Conservation (phyloP, 1,140 invertebrate genomes). For the Theocolax elegans region DNA sequence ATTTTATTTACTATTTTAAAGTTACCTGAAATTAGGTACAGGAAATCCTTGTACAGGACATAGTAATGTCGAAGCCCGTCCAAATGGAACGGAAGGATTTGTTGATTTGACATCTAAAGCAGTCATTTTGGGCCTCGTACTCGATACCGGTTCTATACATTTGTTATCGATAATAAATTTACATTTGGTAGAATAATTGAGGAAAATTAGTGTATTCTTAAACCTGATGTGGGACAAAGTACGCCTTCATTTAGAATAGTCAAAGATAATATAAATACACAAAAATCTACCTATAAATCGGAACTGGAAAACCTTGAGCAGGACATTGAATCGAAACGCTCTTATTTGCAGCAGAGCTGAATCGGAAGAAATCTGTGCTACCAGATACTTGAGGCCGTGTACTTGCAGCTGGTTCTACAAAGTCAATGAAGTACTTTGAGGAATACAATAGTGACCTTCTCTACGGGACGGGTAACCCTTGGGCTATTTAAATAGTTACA, state of each 20-base stretch:
- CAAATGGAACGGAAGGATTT: conserved; percentile 53
- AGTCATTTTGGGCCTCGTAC: conserved; percentile 68
- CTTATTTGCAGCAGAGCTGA: conserved; percentile 50
- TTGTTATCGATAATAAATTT: conserved; percentile 4
- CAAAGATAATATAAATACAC: conserved; percentile 63
- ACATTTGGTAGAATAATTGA: conserved; percentile 15
- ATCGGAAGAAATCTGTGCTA: conserved; percentile 59
- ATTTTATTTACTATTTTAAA: neutral
- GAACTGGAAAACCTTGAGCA: conserved; percentile 72
- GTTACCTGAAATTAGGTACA: conserved; percentile 67
- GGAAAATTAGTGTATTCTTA: neutral
- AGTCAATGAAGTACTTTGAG: neutral
- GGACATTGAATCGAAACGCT: conserved; percentile 69
- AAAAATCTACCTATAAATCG: conserved; percentile 68
- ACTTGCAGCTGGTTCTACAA: conserved; percentile 65
- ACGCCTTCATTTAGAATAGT: conserved; percentile 64
- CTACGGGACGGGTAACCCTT: conserved; percentile 74
- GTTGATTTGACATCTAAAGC: conserved; percentile 65
- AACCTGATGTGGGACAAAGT: conserved; percentile 69
- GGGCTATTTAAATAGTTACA: conserved; percentile 55
- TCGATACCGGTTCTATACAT: conserved; percentile 68
- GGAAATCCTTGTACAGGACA: conserved; percentile 78
- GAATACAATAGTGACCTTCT: conserved; percentile 59
- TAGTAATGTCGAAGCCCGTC: conserved; percentile 63
- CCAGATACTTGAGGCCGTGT: conserved; percentile 62